phyloP scores from a whole-genome alignment of 2,888 invertebrate genomes.

The Eremobia ochroleuca region DNA sequence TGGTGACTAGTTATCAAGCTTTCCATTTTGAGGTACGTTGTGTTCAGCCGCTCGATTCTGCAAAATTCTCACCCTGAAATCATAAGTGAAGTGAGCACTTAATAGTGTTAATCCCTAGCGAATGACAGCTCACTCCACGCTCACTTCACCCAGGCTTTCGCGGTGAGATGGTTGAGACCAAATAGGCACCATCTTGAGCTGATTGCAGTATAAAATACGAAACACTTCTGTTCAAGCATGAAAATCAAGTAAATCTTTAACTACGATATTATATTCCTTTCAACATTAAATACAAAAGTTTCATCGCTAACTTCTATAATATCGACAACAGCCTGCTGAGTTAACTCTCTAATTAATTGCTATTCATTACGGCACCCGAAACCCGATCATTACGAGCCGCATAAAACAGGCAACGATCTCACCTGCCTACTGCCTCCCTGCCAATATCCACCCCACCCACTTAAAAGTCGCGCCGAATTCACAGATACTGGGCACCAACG shows the following conservation, averaged over 20 bases:
- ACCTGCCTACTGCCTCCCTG: conserved; percentile 45
- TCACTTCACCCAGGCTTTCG: no score
- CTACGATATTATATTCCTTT: conserved; percentile 3
- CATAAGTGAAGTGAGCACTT: no score
- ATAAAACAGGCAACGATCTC: conserved; percentile 50
- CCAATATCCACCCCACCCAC: conserved; percentile 39
- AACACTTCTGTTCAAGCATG: no score
- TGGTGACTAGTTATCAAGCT: neutral
- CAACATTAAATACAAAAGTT: conserved; percentile 20
- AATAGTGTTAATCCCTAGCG: no score
- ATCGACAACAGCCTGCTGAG: conserved; percentile 20
- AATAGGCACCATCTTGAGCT: neutral
- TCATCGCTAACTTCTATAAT: conserved; percentile 4
- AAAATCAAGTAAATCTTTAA: neutral
- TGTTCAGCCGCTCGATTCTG: no score
- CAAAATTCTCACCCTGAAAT: no score
- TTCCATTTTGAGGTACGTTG: no score
- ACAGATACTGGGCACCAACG: conserved; percentile 28
- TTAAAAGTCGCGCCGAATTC: conserved; percentile 46
- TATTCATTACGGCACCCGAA: conserved; percentile 56
- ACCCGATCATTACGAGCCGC: conserved; percentile 46
- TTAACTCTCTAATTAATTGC: conserved; percentile 46
- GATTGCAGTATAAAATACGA: neutral
- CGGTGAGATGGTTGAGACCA: no score
- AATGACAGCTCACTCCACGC: no score